Conservation (phyloP, 2,888 invertebrate genomes). For the Polietes domitor region DNA sequence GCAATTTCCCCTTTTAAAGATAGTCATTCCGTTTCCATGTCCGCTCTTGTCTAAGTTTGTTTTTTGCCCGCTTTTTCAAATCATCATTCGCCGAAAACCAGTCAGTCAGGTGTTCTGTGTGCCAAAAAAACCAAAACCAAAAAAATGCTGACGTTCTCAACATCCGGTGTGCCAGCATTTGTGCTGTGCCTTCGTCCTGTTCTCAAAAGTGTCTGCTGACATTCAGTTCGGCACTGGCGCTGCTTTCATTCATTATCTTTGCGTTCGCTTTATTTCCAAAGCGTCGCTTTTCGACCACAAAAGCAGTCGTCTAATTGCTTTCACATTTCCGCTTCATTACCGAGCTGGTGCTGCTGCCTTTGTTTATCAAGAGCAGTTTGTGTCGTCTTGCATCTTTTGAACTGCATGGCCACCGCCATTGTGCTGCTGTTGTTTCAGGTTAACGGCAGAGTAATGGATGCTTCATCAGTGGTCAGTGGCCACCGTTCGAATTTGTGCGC, state of each 20-base stretch:
- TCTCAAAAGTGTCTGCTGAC: conserved; percentile 1
- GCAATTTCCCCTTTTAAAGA: conserved; percentile 19
- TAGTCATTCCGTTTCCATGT: conserved; percentile 37
- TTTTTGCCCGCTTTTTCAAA: background rate
- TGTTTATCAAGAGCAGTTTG: background rate
- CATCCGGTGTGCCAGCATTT: conserved; percentile 8
- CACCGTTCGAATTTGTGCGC: conserved; percentile 16
- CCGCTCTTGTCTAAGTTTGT: conserved; percentile 11
- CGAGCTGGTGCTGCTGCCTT: background rate
- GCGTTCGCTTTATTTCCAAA: background rate
- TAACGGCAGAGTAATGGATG: background rate
- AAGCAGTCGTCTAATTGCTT: conserved; percentile 59
- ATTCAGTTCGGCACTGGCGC: background rate
- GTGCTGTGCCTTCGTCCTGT: background rate
- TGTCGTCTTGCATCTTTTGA: conserved; percentile 1
- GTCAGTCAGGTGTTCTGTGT: conserved; percentile 48
- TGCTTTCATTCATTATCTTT: background rate
- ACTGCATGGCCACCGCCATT: background rate
- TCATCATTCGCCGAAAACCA: background rate
- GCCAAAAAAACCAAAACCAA: conserved; percentile 38
- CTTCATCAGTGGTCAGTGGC: background rate
- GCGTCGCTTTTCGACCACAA: conserved; percentile 14
- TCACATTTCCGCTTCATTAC: conserved; percentile 64
- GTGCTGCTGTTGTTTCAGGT: background rate
- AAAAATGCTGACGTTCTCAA: background rate